These are phyloP conservation scores for Neoascia interrupta DNA, from an alignment of 2,888 invertebrate species.

Conservation along the genomic window DNA sequence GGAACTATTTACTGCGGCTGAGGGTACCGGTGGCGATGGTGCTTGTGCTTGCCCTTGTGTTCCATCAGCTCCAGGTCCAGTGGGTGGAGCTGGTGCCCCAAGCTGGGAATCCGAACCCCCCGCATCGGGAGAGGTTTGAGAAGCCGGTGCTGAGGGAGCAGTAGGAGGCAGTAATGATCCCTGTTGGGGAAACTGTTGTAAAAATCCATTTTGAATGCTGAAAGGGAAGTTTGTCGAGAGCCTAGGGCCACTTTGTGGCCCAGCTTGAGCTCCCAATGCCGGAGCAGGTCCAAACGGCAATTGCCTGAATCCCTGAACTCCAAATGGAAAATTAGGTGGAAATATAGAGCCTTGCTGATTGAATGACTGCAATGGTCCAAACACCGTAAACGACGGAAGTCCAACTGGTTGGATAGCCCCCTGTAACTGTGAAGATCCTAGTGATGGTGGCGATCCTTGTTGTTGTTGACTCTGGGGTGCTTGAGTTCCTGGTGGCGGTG, in stretches of 20 bases:
- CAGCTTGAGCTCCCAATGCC: constrained; percentile 50
- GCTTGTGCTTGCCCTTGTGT: constrained; percentile 3
- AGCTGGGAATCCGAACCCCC: background rate
- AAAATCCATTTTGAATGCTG: constrained; percentile 20
- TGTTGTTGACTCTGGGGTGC: background rate
- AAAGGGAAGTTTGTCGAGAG: constrained; percentile 22
- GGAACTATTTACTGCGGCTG: background rate
- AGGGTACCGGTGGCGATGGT: background rate
- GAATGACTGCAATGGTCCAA: background rate
- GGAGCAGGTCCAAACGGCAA: constrained; percentile 58
- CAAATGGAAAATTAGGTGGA: constrained; percentile 53
- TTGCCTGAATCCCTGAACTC: constrained; percentile 40
- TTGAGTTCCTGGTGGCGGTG: background rate
- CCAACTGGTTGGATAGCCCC: background rate
- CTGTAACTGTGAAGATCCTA: background rate
- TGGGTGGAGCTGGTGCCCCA: background rate
- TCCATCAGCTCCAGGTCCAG: background rate
- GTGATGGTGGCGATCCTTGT: background rate
- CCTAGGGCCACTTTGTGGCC: constrained; percentile 22
- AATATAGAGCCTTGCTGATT: constrained; percentile 17
- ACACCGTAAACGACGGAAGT: constrained; percentile 17
- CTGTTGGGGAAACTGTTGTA: constrained; percentile 23
- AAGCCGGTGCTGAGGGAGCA: background rate
- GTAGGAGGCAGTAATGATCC: background rate
- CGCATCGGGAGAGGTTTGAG: background rate